A percentile compares a stretch with the other conserved stretches of the same genome.
Conservation (phyloP, 2,888 invertebrate species). For the Schizotus pectinicornis region DNA sequence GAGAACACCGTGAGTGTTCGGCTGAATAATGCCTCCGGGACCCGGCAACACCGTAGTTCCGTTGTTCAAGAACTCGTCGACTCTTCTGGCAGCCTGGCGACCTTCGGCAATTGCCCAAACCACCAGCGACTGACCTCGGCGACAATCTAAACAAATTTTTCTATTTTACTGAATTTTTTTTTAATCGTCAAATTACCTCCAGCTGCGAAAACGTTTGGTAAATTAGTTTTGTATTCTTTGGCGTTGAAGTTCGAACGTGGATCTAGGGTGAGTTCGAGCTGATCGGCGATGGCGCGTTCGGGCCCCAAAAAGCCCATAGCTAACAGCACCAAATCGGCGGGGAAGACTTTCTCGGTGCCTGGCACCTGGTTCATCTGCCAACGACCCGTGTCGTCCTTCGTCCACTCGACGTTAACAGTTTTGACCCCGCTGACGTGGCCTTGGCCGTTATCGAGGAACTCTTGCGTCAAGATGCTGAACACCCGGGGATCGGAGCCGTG, state of each 20-base stretch:
- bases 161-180: conserved; percentile 10
- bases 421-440: conserved; percentile 91
- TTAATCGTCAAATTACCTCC: conserved; percentile 71
- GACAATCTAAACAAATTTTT: conserved; percentile 75
- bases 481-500: conserved; percentile 92
- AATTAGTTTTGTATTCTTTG: conserved; percentile 90
- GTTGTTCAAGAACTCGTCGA: conserved; percentile 83
- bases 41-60: conserved; percentile 86
- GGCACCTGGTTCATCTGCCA: conserved; percentile 93
- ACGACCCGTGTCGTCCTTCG: conserved; percentile 86
- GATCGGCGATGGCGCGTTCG: conserved; percentile 85
- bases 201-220: conserved; percentile 90
- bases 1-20: conserved; percentile 43
- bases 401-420: conserved; percentile 92
- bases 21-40: conserved; percentile 83
- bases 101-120: conserved; percentile 99
- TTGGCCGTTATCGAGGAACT: conserved; percentile 87
- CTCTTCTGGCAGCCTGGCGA: conserved; percentile 94
- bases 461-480: conserved; percentile 93
- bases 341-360: conserved; percentile 78
- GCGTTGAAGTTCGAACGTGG: conserved; percentile 89
- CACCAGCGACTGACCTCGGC: conserved; percentile 97
- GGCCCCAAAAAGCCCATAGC: conserved; percentile 99
- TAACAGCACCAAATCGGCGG: conserved; percentile 89
- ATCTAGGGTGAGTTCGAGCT: conserved; percentile 82